These are phyloP conservation scores for Eucera pruinosa DNA, from an alignment of 2,888 invertebrate genomes.

Conservation along the genomic window DNA sequence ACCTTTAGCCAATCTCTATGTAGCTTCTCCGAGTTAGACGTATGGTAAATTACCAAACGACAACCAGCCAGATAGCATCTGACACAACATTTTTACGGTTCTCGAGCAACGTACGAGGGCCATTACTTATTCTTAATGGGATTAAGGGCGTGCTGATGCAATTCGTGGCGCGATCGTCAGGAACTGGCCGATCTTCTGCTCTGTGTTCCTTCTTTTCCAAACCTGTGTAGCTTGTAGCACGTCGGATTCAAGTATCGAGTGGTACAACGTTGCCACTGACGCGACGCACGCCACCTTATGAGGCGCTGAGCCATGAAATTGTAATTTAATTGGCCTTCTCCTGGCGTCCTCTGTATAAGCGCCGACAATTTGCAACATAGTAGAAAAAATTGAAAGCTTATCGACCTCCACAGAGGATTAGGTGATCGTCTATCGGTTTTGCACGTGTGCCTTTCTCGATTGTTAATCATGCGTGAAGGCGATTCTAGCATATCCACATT, in stretches of 20 bases:
- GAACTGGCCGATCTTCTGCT: slow-evolving; percentile 9
- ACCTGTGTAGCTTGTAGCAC: neutral
- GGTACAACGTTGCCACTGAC: slow-evolving; percentile 47
- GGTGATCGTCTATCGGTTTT: neutral
- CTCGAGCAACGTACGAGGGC: slow-evolving; percentile 60
- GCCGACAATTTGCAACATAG: slow-evolving; percentile 57
- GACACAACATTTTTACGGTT: slow-evolving; percentile 78
- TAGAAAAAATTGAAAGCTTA: slow-evolving; percentile 44
- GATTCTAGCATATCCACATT: slow-evolving; percentile 18
- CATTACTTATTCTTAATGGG: slow-evolving; percentile 78
- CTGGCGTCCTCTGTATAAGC: slow-evolving; percentile 7
- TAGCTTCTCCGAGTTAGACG: slow-evolving; percentile 41
- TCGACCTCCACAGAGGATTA: slow-evolving; percentile 26
- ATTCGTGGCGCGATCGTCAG: slow-evolving; percentile 51
- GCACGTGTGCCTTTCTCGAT: slow-evolving; percentile 6
- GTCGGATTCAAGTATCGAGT: slow-evolving; percentile 21
- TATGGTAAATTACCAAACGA: slow-evolving; percentile 73
- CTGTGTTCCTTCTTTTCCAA: neutral
- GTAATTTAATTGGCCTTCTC: slow-evolving; percentile 70
- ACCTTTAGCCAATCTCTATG: slow-evolving; percentile 46
- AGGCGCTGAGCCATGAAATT: slow-evolving; percentile 72
- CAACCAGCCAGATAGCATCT: slow-evolving; percentile 68
- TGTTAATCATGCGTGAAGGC: slow-evolving; percentile 46
- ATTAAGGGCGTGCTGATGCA: slow-evolving; percentile 74
- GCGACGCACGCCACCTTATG: slow-evolving; percentile 36